phyloP scores from a whole-genome alignment of 2,113 vertebrate species.

The Bujurquina vittata region DNA sequence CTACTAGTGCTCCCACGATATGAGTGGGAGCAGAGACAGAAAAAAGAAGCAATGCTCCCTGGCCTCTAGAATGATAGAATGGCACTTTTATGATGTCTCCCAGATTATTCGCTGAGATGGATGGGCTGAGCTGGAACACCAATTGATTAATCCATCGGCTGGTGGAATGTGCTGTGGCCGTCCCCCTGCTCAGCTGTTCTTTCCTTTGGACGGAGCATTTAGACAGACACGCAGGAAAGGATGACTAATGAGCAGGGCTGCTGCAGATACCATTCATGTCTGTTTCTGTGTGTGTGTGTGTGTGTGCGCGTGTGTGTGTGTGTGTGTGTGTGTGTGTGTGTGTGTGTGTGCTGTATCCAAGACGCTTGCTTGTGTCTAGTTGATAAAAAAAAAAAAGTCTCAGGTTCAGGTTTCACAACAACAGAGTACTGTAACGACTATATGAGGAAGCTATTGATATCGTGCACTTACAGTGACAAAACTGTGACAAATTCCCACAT shows the following conservation, averaged over 20 bases:
- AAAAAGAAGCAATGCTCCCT: slow-evolving; percentile 44
- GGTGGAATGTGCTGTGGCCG: slow-evolving; percentile 67
- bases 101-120: slow-evolving; percentile 77
- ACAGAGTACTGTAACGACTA: neutral
- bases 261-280: slow-evolving; percentile 54
- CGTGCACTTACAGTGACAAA: slow-evolving; percentile 12
- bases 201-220: slow-evolving; percentile 64
- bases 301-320: slow-evolving; percentile 19
- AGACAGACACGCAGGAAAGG: slow-evolving; percentile 67
- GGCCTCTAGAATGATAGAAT: slow-evolving; percentile 68
- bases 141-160: slow-evolving; percentile 82
- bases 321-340: slow-evolving; percentile 4
- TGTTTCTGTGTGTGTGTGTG: slow-evolving; percentile 25
- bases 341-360: slow-evolving; percentile 17
- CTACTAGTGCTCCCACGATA: slow-evolving; percentile 21
- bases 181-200: slow-evolving; percentile 72
- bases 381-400: slow-evolving; percentile 17
- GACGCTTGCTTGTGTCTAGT: slow-evolving; percentile 22
- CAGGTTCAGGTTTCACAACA: neutral
- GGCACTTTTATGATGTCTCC: slow-evolving; percentile 79
- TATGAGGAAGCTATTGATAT: neutral
- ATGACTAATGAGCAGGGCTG: slow-evolving; percentile 70
- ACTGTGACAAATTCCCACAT: slow-evolving; percentile 26
- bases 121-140: slow-evolving; percentile 69
- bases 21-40: neutral